Evolutionary conservation across 2,797 vertebrate genomes (phyloP).

Genomic region (Coregonus sp.): DNA sequence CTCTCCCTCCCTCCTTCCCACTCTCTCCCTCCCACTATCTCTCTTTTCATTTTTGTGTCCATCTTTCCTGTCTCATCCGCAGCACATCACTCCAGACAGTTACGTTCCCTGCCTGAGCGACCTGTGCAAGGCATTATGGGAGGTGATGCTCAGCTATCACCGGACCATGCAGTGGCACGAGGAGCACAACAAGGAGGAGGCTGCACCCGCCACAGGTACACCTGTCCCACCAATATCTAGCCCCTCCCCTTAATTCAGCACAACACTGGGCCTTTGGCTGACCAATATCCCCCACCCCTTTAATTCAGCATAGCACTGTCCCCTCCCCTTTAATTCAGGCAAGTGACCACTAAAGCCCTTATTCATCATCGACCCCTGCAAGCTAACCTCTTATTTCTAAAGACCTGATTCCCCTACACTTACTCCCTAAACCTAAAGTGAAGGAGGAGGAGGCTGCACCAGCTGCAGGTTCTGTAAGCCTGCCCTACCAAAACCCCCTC

Average conservation of each 20-base stretch:
- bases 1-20: too few species aligned
- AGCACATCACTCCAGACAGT: slow-evolving; percentile 97
- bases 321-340: too few species aligned
- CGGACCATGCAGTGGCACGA: slow-evolving; percentile 97
- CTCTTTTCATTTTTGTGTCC: background rate
- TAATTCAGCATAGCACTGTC: too few species aligned
- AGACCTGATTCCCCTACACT: background rate
- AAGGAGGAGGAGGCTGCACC: slow-evolving; percentile 42
- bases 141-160: slow-evolving; percentile 98
- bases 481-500: background rate
- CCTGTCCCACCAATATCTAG: background rate
- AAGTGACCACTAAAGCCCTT: too few species aligned
- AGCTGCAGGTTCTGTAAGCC: background rate
- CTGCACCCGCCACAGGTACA: slow-evolving; percentile 35
- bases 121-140: slow-evolving; percentile 98
- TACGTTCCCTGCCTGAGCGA: slow-evolving; percentile 97
- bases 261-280: too few species aligned
- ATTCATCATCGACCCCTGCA: too few species aligned
- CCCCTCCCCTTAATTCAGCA: background rate
- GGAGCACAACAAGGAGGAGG: slow-evolving; percentile 81
- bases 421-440: too few species aligned
- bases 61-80: slow-evolving; percentile 17
- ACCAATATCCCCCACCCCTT: too few species aligned
- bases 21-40: too few species aligned
- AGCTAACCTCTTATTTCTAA: background rate